Percentiles rank a stretch among this genome's conserved stretches.
phyloP scores from a whole-genome alignment of 2,113 vertebrate species.

The crab-eating macaque (Macaca fascicularis) region T2T-MFA8v1.1 NC_088377.1:134701501-134702000 shows the following conservation, averaged over 20 bases:
- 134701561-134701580: background rate
- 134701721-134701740: background rate
- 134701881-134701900: background rate
- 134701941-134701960: background rate
- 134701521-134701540: background rate
- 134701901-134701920: background rate
- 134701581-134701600: background rate
- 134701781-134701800: background rate
- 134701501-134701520: background rate
- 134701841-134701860: background rate
- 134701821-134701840: background rate
- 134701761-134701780: background rate
- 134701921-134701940: background rate
- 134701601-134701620: background rate
- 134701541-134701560: constrained; percentile 5
- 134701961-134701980: background rate
- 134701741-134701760: background rate
- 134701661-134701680: background rate
- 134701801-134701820: background rate
- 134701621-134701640: background rate
- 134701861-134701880: background rate
- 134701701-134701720: background rate
- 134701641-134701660: background rate
- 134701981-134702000: background rate
- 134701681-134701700: background rate